A percentile compares a stretch with the other conserved stretches of the same genome.
phyloP scores from a whole-genome alignment of 2,113 vertebrate genomes.

The Isichthys henryi region DNA sequence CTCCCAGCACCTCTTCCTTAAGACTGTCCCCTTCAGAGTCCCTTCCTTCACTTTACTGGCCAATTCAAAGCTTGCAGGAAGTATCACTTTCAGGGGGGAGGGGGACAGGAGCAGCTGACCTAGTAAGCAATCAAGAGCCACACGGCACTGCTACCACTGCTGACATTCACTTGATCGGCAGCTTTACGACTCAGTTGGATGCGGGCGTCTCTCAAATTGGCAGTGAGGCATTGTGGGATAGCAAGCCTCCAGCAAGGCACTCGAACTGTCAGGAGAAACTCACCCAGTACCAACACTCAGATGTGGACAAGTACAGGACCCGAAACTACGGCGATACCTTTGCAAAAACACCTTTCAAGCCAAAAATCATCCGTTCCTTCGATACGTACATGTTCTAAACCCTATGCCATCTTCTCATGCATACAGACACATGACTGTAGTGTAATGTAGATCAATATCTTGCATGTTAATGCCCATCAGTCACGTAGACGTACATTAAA shows the following conservation, averaged over 20 bases:
- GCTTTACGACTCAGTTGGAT: background rate
- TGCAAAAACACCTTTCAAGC: slow-evolving; percentile 65
- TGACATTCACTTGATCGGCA: background rate
- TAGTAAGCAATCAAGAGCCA: background rate
- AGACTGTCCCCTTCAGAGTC: background rate
- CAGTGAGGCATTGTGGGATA: slow-evolving; percentile 14
- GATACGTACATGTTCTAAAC: slow-evolving; percentile 68
- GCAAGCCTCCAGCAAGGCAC: background rate
- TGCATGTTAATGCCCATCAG: background rate
- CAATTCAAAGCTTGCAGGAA: background rate
- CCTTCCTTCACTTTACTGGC: background rate
- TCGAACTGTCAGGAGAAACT: background rate
- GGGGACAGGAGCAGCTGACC: background rate
- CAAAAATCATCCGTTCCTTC: slow-evolving; percentile 61
- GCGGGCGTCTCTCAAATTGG: background rate
- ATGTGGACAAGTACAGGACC: slow-evolving; percentile 67
- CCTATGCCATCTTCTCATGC: background rate
- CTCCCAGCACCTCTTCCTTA: background rate
- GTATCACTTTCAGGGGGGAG: background rate
- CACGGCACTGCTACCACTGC: background rate
- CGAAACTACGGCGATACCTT: slow-evolving; percentile 74
- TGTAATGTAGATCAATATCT: background rate
- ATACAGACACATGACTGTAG: background rate
- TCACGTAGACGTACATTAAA: background rate
- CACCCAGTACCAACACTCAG: slow-evolving; percentile 14